Base-by-base conservation (phyloP, 2,113 vertebrate species). In the Alaudala cheleensis region DNA sequence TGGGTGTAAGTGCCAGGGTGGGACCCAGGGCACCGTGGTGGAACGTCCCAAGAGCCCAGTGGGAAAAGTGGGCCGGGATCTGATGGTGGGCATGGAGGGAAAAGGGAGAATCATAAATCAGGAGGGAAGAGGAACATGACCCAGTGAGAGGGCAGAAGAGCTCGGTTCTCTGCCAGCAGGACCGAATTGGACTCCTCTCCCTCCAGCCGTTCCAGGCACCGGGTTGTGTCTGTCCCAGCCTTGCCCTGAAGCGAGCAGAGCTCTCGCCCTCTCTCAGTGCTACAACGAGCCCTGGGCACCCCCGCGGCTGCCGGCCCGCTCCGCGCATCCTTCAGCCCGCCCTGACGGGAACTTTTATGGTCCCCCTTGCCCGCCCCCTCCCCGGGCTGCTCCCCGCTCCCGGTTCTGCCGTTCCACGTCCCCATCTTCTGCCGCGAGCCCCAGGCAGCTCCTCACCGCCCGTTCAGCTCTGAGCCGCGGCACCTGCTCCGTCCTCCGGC, bases 21-120 rank as follows among this genome's bases (percentile, higher is more conserved):
- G 21, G 50, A n/a, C 28, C 4, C 37, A 42, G 24, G 12, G 39
- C 18, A 23, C 12, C 0, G 0, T 13, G 31, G 9, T 29, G 21
- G 50, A 45, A 25, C 21, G 47, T 18, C 42, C 21, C 18, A 23
- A 84, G 84, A 21, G 3, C 25, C 73, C 37, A 10, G 33, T 29
- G 14, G 18, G 11, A 54, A 58, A 71, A 21, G 3, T 3, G 26
- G 20, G 33, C 11, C 29, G 33, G 33, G 37, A 21, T 44, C 2
- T 70, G 40, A 57, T 18, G 37, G 24, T n/a, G 37, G 19, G 12
- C 44, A 12, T 15, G 39, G 61, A 28, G 8, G 9, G 24, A 50
- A 31, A 87, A 69, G 11, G 20, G 28, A 80, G 10, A 12, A 12
- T 11, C 1, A 0, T 11, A 54, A 84, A 3, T 13, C 0, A 0